A percentile compares a stretch with the other conserved stretches of the same genome.
phyloP scores from a whole-genome alignment of 2,888 invertebrate species.

The Chirona hameri region DNA sequence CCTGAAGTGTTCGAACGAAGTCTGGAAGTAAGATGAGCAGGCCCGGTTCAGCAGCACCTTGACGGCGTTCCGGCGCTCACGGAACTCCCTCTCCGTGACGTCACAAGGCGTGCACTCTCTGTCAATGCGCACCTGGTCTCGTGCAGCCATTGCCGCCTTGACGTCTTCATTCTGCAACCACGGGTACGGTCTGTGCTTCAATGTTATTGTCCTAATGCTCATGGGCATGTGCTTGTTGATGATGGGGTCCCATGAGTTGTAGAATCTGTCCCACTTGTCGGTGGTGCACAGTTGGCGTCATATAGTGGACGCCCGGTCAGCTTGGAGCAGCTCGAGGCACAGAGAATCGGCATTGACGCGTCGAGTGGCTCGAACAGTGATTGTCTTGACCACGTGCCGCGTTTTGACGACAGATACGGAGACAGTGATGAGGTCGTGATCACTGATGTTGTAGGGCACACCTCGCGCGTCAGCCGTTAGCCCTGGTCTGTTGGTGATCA shows the following conservation, averaged over 20 bases:
- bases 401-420: too few relatives aligned
- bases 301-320: not conserved
- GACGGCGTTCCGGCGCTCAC: not conserved
- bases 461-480: too few relatives aligned
- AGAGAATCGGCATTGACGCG: too few relatives aligned
- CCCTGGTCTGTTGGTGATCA: too few relatives aligned
- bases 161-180: not conserved
- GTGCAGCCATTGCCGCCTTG: not conserved
- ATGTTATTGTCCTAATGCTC: not conserved
- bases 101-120: not conserved
- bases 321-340: not conserved
- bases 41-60: not conserved
- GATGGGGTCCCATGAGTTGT: not conserved
- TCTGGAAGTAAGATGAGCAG: not conserved
- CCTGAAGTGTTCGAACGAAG: not conserved
- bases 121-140: not conserved
- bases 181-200: not conserved
- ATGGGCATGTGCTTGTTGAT: not conserved
- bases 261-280: not conserved
- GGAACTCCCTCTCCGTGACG: not conserved
- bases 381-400: too few relatives aligned
- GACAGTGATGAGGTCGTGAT: too few relatives aligned
- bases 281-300: not conserved
- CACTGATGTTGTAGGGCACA: too few relatives aligned
- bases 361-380: too few relatives aligned